Evolutionary conservation across 2,888 invertebrate species (phyloP).

Genomic region (Sycophila texana): DNA sequence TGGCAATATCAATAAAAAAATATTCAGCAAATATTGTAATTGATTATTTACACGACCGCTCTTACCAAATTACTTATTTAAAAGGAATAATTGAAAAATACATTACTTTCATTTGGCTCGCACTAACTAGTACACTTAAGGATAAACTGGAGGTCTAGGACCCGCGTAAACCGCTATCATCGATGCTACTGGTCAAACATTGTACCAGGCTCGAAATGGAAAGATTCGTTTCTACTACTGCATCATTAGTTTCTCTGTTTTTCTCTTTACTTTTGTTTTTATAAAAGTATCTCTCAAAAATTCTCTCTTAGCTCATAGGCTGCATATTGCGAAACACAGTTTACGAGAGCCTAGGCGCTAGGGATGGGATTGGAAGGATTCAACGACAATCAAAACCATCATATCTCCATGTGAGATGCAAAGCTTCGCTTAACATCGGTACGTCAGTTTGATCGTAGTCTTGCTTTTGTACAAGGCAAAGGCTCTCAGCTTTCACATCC

Average conservation of each 20-base stretch:
- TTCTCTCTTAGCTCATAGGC: slow-evolving; percentile 9
- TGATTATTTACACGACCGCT: slow-evolving; percentile 6
- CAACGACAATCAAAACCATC: slow-evolving; percentile 74
- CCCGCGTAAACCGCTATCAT: slow-evolving; percentile 63
- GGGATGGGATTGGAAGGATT: slow-evolving; percentile 64
- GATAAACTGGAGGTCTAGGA: slow-evolving; percentile 63
- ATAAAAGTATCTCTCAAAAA: slow-evolving; percentile 10
- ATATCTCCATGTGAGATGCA: slow-evolving; percentile 73
- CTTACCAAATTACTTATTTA: slow-evolving; percentile 32
- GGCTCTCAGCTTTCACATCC: slow-evolving; percentile 59
- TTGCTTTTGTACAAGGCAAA: slow-evolving; percentile 70
- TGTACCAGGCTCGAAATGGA: not conserved
- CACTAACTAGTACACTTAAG: slow-evolving; percentile 40
- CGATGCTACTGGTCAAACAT: not conserved
- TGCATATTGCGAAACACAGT: slow-evolving; percentile 53
- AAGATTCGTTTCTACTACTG: not conserved
- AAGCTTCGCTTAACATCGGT: slow-evolving; percentile 72
- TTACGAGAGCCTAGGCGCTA: slow-evolving; percentile 66
- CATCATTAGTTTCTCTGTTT: slow-evolving; percentile 7
- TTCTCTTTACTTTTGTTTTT: slow-evolving; percentile 5
- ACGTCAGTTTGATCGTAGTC: slow-evolving; percentile 69
- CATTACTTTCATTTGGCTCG: slow-evolving; percentile 26
- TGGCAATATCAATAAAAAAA: not conserved
- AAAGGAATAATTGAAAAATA: slow-evolving; percentile 49
- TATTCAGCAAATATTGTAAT: too few relatives aligned